Evolutionary conservation across 2,797 vertebrate genomes (phyloP), one percentile per base, ranked within the genome.

Genomic region (Chrosomus eos): DNA sequence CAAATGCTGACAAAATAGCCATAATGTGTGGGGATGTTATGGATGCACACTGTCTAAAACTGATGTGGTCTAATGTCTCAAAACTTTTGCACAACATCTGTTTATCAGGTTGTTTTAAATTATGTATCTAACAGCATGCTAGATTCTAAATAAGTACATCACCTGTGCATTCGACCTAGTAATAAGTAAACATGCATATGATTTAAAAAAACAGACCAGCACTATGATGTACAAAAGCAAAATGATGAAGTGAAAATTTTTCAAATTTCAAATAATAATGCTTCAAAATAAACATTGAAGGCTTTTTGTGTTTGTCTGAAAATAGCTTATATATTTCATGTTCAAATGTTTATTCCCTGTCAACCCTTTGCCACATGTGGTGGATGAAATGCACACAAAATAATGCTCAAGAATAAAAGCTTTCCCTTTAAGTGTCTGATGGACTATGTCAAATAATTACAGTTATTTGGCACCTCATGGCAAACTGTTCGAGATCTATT

Each of bases 1-100:
- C n/a, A 68, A 83, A 58, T 58, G 48, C 33, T 83, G 73, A 77
- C 73, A 83, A 83, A 76, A 33, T 77, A 55, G 7, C 36, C 8
- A 67, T 66, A 67, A 83, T 55, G 60, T 77, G n/a, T 70, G 38
- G 68, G 26, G 26, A 83, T 55, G 26, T 58, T 58, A 51, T 58
- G 45, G 48, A 51, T 68, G n/a, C 82, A 53, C 58, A 77, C 48
- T 43, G 79, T 66, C 43, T 81, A 81, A 81, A 74, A 67, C 23
- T 16, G 36, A 21, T 64, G 68, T 43, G 36, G 51, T 80, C 68
- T 51, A 74, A 85, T 66, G 55, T 81, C 43, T 71, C 26, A 81
- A 74, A 80, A 40, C 33, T n/a, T 73, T 78, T 26, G 28, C 51
- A 53, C 40, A 62, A 38, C 66, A 72, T 75, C 58, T 83, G 81